These are phyloP conservation scores for Lutraria lutraria DNA, from an alignment of 2,888 invertebrate species.

Conservation along the genomic window DNA sequence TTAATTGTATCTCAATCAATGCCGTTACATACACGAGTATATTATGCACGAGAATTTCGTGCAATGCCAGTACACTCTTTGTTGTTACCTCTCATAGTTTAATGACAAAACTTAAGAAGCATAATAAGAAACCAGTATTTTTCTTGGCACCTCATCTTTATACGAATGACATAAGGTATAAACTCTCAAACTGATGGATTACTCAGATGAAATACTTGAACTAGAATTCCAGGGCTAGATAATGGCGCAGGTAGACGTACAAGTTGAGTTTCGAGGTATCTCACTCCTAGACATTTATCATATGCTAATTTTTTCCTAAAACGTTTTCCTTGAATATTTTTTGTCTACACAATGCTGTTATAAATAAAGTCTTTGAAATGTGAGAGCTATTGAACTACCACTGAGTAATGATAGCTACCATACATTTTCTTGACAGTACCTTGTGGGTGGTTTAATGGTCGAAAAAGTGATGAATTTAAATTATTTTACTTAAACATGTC, in stretches of 20 bases:
- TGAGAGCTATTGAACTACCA: neutral
- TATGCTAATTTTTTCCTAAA: neutral
- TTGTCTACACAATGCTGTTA: neutral
- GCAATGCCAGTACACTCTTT: neutral
- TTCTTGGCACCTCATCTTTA: conserved; percentile 11
- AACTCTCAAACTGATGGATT: neutral
- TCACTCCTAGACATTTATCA: conserved; percentile 1
- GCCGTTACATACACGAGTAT: neutral
- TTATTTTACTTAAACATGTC: neutral
- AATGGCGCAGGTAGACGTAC: neutral
- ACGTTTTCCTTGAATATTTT: neutral
- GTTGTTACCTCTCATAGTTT: neutral
- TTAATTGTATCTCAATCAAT: neutral
- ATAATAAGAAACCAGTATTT: conserved; percentile 17
- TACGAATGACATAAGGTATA: conserved; percentile 21
- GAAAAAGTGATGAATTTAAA: neutral
- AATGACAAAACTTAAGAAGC: conserved; percentile 5
- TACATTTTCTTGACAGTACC: neutral
- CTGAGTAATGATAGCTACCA: neutral
- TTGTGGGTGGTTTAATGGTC: neutral
- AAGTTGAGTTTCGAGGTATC: neutral
- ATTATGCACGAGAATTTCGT: neutral
- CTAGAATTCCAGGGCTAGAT: neutral
- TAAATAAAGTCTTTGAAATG: neutral
- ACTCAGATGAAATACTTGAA: neutral